Conservation (phyloP, 2,888 invertebrate species). For the Keiferia lycopersicella region DNA sequence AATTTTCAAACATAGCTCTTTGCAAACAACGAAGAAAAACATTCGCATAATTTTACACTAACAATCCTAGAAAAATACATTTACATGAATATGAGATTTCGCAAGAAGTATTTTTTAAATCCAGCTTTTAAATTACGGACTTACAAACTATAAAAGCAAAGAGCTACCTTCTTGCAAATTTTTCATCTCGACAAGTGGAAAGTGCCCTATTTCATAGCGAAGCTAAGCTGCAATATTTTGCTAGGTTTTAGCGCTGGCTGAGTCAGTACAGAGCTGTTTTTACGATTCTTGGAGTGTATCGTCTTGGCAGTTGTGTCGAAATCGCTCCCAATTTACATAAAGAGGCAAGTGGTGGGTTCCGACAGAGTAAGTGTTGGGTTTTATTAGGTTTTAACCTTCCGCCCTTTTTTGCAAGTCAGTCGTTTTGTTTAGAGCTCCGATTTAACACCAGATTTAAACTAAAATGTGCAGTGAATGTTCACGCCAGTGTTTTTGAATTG, state of each 20-base stretch:
- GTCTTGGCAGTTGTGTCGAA: conserved; percentile 39
- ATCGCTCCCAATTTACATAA: conserved; percentile 53
- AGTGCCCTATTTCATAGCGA: conserved; percentile 25
- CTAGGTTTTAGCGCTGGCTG: conserved; percentile 27
- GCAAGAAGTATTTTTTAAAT: conserved; percentile 10
- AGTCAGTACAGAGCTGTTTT: conserved; percentile 40
- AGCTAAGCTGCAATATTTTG: conserved; percentile 26
- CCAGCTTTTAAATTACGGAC: conserved; percentile 15
- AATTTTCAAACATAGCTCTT: neutral
- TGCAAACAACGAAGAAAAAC: conserved; percentile 1
- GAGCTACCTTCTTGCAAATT: conserved; percentile 16
- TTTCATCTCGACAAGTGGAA: conserved; percentile 15
- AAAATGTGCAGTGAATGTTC: no score
- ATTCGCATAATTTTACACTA: conserved; percentile 1
- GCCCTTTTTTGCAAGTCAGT: conserved; percentile 27
- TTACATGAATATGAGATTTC: conserved; percentile 16
- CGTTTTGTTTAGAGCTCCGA: neutral
- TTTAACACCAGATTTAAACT: neutral
- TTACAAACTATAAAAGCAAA: conserved; percentile 17
- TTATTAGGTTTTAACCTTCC: conserved; percentile 47
- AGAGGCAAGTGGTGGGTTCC: conserved; percentile 35
- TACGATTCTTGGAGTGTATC: conserved; percentile 47
- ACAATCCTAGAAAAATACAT: conserved; percentile 9
- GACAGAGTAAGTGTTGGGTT: conserved; percentile 40
- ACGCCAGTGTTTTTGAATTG: no score